phyloP scores from a whole-genome alignment of 1,140 invertebrate species.

The Macrostomum lignano region DNA sequence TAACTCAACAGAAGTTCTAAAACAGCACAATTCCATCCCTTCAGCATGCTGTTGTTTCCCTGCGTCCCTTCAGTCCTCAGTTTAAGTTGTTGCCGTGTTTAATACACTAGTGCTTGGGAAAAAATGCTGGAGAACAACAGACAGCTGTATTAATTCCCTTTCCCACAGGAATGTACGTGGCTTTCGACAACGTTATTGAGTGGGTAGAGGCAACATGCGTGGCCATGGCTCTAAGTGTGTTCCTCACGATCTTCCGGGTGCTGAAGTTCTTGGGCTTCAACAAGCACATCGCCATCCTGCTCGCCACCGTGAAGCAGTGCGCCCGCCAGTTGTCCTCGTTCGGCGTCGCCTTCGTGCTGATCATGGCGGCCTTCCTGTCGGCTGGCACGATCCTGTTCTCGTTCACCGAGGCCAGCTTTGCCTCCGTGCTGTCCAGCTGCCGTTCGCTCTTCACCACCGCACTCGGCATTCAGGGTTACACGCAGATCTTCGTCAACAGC shows the following conservation, averaged over 20 bases:
- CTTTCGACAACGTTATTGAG: neutral
- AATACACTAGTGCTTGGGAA: too few relatives aligned
- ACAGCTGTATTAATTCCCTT: too few relatives aligned
- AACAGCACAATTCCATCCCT: too few relatives aligned
- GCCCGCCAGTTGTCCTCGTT: conserved; percentile 12
- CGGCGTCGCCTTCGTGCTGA: conserved; percentile 12
- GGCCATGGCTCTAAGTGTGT: conserved; percentile 7
- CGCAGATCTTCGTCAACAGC: neutral
- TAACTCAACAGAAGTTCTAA: too few relatives aligned
- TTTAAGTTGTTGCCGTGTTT: too few relatives aligned
- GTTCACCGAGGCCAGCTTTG: neutral
- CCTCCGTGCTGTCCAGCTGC: neutral
- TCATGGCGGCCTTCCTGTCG: conserved; percentile 12
- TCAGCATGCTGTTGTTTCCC: too few relatives aligned
- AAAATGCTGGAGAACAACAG: too few relatives aligned
- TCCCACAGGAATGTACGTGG: conserved; percentile 1
- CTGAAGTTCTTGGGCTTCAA: conserved; percentile 27
- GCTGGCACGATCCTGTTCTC: conserved; percentile 1
- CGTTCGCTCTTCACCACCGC: neutral
- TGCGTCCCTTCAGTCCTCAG: too few relatives aligned
- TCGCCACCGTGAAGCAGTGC: conserved; percentile 10
- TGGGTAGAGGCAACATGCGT: neutral
- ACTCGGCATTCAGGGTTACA: neutral
- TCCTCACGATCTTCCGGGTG: conserved; percentile 24
- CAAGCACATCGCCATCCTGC: conserved; percentile 12